phyloP scores from a whole-genome alignment of 2,797 vertebrate genomes.

The Propithecus perrieri region DNA sequence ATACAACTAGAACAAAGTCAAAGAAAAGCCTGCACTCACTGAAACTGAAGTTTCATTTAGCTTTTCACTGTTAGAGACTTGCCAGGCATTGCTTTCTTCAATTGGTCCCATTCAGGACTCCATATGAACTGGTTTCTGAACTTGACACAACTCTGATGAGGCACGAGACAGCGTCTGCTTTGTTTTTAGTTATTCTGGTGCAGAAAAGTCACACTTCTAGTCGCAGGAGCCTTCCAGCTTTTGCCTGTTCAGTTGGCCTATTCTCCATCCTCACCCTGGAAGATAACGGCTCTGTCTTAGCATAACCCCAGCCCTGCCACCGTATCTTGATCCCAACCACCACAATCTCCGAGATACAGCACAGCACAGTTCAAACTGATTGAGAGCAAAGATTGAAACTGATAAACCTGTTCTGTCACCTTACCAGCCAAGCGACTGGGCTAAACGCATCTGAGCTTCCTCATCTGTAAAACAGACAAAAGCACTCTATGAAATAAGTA shows the following conservation, averaged over 20 bases:
- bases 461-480: neutral
- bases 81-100: neutral
- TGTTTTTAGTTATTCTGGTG: neutral
- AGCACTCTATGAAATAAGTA: neutral
- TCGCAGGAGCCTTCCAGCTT: neutral
- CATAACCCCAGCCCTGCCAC: neutral
- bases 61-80: neutral
- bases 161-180: neutral
- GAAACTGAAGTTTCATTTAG: neutral
- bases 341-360: neutral
- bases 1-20: neutral
- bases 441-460: neutral
- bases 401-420: neutral
- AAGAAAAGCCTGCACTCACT: neutral
- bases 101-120: neutral
- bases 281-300: neutral
- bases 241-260: neutral
- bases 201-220: neutral
- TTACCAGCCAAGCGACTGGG: neutral
- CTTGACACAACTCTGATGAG: neutral
- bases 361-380: neutral
- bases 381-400: neutral
- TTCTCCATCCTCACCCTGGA: neutral
- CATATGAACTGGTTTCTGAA: neutral
- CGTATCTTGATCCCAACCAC: neutral